These are phyloP conservation scores for Thunnus maccoyii DNA, from an alignment of 2,113 vertebrate genomes.

Conservation along the genomic window DNA sequence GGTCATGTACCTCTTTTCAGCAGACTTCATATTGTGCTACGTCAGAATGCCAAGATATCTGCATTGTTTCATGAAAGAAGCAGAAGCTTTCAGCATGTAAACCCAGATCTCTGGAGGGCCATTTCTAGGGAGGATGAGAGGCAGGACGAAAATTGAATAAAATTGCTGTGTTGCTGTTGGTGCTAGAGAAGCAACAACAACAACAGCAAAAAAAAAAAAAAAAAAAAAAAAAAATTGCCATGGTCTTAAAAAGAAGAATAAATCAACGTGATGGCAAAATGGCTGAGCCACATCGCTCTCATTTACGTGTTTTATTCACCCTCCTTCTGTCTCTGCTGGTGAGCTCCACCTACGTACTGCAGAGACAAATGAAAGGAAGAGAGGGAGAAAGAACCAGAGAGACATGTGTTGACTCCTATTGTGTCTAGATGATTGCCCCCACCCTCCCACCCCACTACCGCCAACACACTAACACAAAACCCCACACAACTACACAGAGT, in stretches of 20 bases:
- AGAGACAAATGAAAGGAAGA: slow-evolving; percentile 45
- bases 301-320: slow-evolving; percentile 49
- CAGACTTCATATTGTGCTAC: neutral
- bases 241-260: slow-evolving; percentile 24
- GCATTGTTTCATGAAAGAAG: slow-evolving; percentile 22
- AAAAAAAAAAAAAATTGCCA: neutral
- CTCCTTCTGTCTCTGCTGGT: slow-evolving; percentile 35
- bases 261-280: slow-evolving; percentile 44
- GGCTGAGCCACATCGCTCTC: slow-evolving; percentile 25
- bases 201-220: neutral
- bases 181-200: slow-evolving; percentile 9
- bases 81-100: neutral
- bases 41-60: neutral
- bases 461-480: slow-evolving; percentile 18
- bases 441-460: neutral
- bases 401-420: slow-evolving; percentile 63
- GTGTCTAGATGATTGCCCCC: slow-evolving; percentile 55
- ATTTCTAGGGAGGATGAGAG: neutral
- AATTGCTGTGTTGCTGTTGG: slow-evolving; percentile 15
- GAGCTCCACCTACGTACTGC: slow-evolving; percentile 62
- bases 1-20: neutral
- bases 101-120: slow-evolving; percentile 14
- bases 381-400: slow-evolving; percentile 39
- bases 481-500: slow-evolving; percentile 17
- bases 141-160: slow-evolving; percentile 8